Evolutionary conservation across 2,113 vertebrate species (phyloP), one percentile per base, ranked within the genome.

Genomic region (Pseudolaguvia tuberculata): DNA sequence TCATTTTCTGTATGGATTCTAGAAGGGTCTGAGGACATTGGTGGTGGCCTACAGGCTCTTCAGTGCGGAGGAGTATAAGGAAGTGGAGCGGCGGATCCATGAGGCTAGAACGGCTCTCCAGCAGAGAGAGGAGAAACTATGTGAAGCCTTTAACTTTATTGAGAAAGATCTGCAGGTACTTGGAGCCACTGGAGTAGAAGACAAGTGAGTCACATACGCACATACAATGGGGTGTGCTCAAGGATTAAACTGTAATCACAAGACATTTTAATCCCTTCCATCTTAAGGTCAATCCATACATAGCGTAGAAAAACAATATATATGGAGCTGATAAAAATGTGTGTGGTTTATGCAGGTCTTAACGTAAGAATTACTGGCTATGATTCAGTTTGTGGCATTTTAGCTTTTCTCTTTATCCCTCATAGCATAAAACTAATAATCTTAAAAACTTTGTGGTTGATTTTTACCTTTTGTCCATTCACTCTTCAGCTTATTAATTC

Each of bases 181-280:
- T 50, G 97, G 97, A 80, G 95, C 95, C 61, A 97, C 96, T 1
- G 97, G 93, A 73, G 96, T 99, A n/a, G 97, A 99, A 86, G 96
- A 98, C 90, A 97, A 93, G 96, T 95, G 92, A 80, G 92, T 79
- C 35, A 51, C 55, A 14, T 11, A 55, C 15, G 23, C 8, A 15
- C 23, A 8, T 23, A 27, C 45, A 67, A 4, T 67, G 25, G 9
- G 23, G 63, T 67, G 63, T 67, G 23, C 29, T 67, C 14, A 20
- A 67, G 45, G 17, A 67, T 67, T 27, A 29, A 47, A 9, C n/a
- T 65, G 8, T 47, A 65, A 67, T 67, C 39, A 67, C 45, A 50
- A 29, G 25, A 29, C 23, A 50, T 50, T 50, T 11, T 27, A 27
- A 66, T 66, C 5, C 15, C 45, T 9, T 66, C 15, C 45, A 47